A percentile compares a stretch with the other conserved stretches of the same genome.
Conservation (phyloP, 2,797 vertebrate genomes). For the Eospalax fontanierii region DNA sequence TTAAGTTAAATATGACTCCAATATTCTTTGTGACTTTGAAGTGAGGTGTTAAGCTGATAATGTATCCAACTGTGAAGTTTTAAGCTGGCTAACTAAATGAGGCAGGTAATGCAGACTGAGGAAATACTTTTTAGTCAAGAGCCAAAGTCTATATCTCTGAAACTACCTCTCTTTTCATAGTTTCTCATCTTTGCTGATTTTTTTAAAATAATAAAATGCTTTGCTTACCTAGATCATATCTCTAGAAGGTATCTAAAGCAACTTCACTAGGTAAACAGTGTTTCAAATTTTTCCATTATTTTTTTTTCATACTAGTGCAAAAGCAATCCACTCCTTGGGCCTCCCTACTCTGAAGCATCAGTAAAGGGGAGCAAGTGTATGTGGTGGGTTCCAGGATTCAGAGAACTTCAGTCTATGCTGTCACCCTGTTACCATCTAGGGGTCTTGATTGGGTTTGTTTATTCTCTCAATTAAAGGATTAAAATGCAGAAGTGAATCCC, state of each 20-base stretch:
- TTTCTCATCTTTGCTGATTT: neutral
- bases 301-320: neutral
- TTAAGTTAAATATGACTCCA: neutral
- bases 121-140: neutral
- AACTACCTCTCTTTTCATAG: neutral
- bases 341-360: neutral
- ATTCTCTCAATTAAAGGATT: too few relatives aligned
- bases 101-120: neutral
- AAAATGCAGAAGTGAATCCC: too few relatives aligned
- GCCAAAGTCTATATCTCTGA: neutral
- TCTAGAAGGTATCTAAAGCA: too few relatives aligned
- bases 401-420: neutral
- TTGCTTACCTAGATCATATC: too few relatives aligned
- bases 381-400: neutral
- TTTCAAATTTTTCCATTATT: too few relatives aligned
- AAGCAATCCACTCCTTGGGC: neutral
- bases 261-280: too few relatives aligned
- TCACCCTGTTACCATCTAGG: too few relatives aligned
- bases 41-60: neutral
- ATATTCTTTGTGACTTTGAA: slow-evolving; percentile 30
- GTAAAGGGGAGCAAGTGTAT: neutral
- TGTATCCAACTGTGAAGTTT: neutral
- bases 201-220: neutral
- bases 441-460: too few relatives aligned
- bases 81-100: neutral